Evolutionary conservation across 2,888 invertebrate species (phyloP).

Genomic region (Brachycybe producta): DNA sequence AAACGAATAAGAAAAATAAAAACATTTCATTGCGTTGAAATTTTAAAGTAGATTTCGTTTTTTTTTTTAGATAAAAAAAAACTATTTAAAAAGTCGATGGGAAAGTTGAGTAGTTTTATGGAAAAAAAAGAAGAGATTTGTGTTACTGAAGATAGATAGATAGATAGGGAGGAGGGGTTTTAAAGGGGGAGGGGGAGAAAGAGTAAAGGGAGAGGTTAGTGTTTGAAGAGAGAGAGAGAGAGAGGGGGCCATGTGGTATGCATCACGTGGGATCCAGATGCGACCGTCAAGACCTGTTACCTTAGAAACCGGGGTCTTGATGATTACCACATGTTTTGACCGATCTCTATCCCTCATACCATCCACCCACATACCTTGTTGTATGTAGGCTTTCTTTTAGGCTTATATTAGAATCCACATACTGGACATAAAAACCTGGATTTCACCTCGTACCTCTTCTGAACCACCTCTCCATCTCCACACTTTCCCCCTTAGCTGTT

Average conservation of each 20-base stretch:
- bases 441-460: background rate
- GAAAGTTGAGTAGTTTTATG: too few relatives aligned
- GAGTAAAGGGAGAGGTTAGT: background rate
- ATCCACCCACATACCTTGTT: too few relatives aligned
- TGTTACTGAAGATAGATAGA: background rate
- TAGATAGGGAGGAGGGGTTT: background rate
- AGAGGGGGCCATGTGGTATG: background rate
- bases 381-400: too few relatives aligned
- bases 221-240: background rate
- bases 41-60: too few relatives aligned
- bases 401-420: too few relatives aligned
- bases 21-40: background rate
- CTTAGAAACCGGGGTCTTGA: constrained; percentile 1
- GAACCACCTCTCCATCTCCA: background rate
- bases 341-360: too few relatives aligned
- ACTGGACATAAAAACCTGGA: background rate
- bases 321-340: constrained; percentile 2
- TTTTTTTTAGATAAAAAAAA: too few relatives aligned
- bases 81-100: too few relatives aligned
- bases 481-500: background rate
- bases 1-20: background rate
- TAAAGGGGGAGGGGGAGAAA: too few relatives aligned
- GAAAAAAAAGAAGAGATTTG: background rate
- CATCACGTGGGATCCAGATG: constrained; percentile 1
- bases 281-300: constrained; percentile 3